Percentiles rank a stretch among this genome's conserved stretches.
These are phyloP conservation scores for Hypercompe scribonia DNA, from an alignment of 2,888 invertebrate genomes.

Conservation along the genomic window DNA sequence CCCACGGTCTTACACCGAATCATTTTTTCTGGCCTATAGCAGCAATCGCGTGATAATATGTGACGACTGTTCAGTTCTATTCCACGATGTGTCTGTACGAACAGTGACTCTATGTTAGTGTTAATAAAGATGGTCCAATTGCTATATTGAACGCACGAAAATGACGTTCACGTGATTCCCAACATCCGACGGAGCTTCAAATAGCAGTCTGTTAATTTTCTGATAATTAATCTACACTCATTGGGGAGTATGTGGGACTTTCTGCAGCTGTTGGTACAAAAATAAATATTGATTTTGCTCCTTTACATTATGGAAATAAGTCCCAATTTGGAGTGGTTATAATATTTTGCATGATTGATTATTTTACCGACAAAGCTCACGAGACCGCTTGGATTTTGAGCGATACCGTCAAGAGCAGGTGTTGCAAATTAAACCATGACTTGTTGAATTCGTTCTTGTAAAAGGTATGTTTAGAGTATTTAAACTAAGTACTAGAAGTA, in stretches of 20 bases:
- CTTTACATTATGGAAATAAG: neutral
- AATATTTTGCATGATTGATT: constrained; percentile 36
- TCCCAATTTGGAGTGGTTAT: constrained; percentile 2
- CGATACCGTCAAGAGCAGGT: constrained; percentile 52
- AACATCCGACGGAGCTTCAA: constrained; percentile 52
- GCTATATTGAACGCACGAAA: constrained; percentile 49
- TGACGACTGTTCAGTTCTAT: constrained; percentile 58
- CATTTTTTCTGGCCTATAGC: constrained; percentile 55
- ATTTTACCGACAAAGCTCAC: constrained; percentile 46
- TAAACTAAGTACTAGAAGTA: neutral
- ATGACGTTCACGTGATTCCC: constrained; percentile 51
- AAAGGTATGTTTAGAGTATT: constrained; percentile 1
- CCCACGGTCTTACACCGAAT: constrained; percentile 62
- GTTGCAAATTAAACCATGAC: constrained; percentile 21
- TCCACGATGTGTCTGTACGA: constrained; percentile 36
- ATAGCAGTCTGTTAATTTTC: constrained; percentile 53
- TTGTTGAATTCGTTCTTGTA: neutral
- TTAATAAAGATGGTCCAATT: constrained; percentile 31
- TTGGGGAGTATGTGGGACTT: constrained; percentile 35
- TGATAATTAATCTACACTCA: constrained; percentile 54
- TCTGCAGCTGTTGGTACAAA: constrained; percentile 36
- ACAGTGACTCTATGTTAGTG: constrained; percentile 38
- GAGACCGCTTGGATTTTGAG: constrained; percentile 39
- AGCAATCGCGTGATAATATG: constrained; percentile 66
- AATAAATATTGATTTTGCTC: neutral